Evolutionary conservation across 2,888 invertebrate genomes (phyloP).

Genomic region (Cryptus viduatorius): DNA sequence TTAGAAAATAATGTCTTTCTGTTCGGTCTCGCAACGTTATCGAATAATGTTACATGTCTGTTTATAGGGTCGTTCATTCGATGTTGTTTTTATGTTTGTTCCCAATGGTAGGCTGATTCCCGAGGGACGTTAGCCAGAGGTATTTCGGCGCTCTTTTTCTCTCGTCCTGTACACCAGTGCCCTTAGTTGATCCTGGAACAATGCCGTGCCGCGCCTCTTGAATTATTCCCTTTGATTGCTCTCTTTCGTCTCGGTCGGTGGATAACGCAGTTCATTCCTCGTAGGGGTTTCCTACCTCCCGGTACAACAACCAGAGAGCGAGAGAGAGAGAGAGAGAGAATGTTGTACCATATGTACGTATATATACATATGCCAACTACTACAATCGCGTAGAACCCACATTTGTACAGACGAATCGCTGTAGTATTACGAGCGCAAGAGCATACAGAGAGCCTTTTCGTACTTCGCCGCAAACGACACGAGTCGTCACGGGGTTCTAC

Average conservation of each 20-base stretch:
- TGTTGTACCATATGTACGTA: conserved; percentile 7
- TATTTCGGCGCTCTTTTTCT: conserved; percentile 54
- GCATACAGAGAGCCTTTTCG: conserved; percentile 50
- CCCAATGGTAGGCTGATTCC: conserved; percentile 47
- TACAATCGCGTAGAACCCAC: neutral
- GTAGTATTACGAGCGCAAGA: conserved; percentile 43
- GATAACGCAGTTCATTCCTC: conserved; percentile 67
- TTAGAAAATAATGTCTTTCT: conserved; percentile 41
- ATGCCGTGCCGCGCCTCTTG: conserved; percentile 82
- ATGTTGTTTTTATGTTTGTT: conserved; percentile 61
- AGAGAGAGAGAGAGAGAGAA: conserved; percentile 27
- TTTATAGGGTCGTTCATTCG: conserved; percentile 43
- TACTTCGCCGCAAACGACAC: conserved; percentile 50
- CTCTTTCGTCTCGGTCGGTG: conserved; percentile 81
- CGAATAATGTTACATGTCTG: conserved; percentile 41
- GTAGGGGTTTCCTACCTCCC: conserved; percentile 42
- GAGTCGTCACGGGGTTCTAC: conserved; percentile 36
- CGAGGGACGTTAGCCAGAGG: conserved; percentile 59
- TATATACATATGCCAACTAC: conserved; percentile 26
- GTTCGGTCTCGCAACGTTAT: conserved; percentile 54
- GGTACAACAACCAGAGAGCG: neutral
- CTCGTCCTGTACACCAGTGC: conserved; percentile 35
- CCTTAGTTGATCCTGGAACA: conserved; percentile 76
- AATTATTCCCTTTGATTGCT: conserved; percentile 85
- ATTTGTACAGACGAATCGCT: conserved; percentile 28